A percentile compares a stretch with the other conserved stretches of the same genome.
These are phyloP conservation scores for Microplitis manilae DNA, from an alignment of 2,888 invertebrate genomes.

Conservation along the genomic window DNA sequence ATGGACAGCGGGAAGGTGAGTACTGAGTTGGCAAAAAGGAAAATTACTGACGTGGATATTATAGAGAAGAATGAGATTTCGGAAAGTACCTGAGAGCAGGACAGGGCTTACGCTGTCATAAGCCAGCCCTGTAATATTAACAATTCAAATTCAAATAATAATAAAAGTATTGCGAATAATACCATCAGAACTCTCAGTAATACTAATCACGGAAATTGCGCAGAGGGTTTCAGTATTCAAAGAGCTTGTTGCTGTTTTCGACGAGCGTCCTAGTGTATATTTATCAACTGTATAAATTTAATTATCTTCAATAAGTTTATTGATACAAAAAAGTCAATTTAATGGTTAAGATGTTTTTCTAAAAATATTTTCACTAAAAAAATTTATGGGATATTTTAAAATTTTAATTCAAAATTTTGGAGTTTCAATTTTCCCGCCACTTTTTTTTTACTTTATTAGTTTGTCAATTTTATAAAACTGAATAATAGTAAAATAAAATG, in stretches of 20 bases:
- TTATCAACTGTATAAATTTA: slow-evolving; percentile 4
- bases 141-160: slow-evolving; percentile 10
- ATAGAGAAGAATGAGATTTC: slow-evolving; percentile 63
- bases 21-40: slow-evolving; percentile 41
- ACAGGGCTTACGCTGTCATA: slow-evolving; percentile 59
- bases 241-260: slow-evolving; percentile 75
- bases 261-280: slow-evolving; percentile 65
- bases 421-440: too few relatives aligned
- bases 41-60: slow-evolving; percentile 59
- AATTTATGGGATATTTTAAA: not conserved
- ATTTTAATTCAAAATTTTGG: not conserved
- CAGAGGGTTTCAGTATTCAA: slow-evolving; percentile 72
- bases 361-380: not conserved
- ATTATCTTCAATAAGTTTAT: slow-evolving; percentile 9
- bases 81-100: slow-evolving; percentile 64
- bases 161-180: slow-evolving; percentile 49
- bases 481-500: too few relatives aligned
- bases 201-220: slow-evolving; percentile 53
- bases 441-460: too few relatives aligned
- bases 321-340: not conserved
- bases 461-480: too few relatives aligned
- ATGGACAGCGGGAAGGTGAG: slow-evolving; percentile 23
- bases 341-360: not conserved
- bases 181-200: slow-evolving; percentile 52
- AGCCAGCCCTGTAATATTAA: slow-evolving; percentile 45